Evolutionary conservation across 2,888 invertebrate genomes (phyloP).

Genomic region (Diaperis boleti): DNA sequence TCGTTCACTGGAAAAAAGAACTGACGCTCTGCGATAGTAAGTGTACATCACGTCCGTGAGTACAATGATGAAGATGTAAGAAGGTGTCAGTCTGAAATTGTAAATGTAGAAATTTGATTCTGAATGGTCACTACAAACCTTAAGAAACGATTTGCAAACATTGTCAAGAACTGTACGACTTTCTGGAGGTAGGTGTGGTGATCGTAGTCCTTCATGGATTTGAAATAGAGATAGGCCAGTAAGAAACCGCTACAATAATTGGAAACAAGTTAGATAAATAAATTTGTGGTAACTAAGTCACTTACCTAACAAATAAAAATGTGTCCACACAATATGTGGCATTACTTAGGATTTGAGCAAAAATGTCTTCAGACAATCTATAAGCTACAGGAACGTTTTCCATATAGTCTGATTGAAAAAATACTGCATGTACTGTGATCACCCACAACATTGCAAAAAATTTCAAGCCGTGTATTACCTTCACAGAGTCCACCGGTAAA

Average conservation of each 20-base stretch:
- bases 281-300: neutral
- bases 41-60: conserved; percentile 63
- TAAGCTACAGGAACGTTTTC: conserved; percentile 63
- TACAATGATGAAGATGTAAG: conserved; percentile 65
- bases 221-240: conserved; percentile 57
- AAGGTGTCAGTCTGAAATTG: conserved; percentile 65
- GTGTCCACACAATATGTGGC: conserved; percentile 68
- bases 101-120: neutral
- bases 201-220: conserved; percentile 38
- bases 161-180: conserved; percentile 50
- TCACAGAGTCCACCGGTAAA: conserved; percentile 59
- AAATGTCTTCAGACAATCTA: conserved; percentile 60
- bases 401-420: conserved; percentile 63
- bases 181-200: too few relatives aligned
- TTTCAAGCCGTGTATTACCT: conserved; percentile 68
- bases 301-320: conserved; percentile 66
- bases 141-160: conserved; percentile 63
- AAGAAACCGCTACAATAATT: conserved; percentile 58
- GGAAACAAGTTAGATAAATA: conserved; percentile 13
- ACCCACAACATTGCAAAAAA: conserved; percentile 72
- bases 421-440: conserved; percentile 68
- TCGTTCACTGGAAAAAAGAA: conserved; percentile 62
- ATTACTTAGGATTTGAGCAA: conserved; percentile 64
- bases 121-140: conserved; percentile 56
- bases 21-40: conserved; percentile 62